These are phyloP conservation scores for Drosophila robusta DNA, from an alignment of 2,888 invertebrate genomes.

Conservation along the genomic window DNA sequence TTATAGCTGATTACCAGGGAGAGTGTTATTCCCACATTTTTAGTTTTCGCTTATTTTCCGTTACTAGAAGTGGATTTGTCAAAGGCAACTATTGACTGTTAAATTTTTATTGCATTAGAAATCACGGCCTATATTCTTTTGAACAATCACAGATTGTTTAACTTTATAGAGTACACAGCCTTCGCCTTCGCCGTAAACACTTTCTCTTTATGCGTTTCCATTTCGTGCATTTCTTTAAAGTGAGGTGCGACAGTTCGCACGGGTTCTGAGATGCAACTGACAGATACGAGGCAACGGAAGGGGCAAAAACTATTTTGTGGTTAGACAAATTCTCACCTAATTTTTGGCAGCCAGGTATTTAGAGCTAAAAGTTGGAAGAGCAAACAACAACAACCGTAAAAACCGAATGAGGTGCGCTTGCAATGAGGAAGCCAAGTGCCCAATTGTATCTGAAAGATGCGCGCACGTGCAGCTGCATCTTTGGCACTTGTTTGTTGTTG, in stretches of 20 bases:
- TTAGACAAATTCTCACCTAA: constrained; percentile 67
- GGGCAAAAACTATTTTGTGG: constrained; percentile 29
- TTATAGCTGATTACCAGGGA: too few species aligned
- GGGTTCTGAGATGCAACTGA: constrained; percentile 58
- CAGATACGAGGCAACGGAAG: constrained; percentile 59
- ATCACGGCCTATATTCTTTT: too few species aligned
- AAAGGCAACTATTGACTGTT: too few species aligned
- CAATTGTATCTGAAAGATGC: constrained; percentile 64
- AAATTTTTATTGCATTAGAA: too few species aligned
- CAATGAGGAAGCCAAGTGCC: constrained; percentile 67
- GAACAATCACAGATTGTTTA: too few species aligned
- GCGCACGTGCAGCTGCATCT: constrained; percentile 57
- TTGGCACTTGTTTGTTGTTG: constrained; percentile 51
- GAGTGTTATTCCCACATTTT: too few species aligned
- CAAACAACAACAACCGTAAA: constrained; percentile 18
- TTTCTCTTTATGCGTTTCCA: constrained; percentile 10
- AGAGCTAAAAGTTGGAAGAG: constrained; percentile 49
- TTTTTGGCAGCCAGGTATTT: constrained; percentile 70
- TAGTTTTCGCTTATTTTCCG: too few species aligned
- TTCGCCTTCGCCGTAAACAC: constrained; percentile 1
- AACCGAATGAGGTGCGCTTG: constrained; percentile 56
- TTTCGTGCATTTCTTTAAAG: constrained; percentile 24
- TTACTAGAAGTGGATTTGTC: too few species aligned
- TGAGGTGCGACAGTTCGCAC: constrained; percentile 76
- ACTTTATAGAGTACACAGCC: constrained; percentile 2